Evolutionary conservation across 2,113 vertebrate genomes (phyloP).

Genomic region (Macrotis lagotis): DNA sequence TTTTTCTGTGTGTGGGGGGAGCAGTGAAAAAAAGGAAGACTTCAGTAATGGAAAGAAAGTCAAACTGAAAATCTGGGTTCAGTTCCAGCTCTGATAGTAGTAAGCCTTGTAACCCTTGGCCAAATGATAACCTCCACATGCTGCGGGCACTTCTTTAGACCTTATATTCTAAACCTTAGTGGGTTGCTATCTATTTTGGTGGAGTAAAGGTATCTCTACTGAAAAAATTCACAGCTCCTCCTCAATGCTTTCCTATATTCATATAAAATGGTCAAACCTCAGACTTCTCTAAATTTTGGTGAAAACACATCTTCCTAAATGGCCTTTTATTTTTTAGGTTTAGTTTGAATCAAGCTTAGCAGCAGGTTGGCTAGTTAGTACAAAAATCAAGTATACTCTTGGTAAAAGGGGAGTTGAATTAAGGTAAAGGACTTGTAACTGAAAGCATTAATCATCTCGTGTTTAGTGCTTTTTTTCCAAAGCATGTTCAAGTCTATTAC

Average conservation of each 20-base stretch:
- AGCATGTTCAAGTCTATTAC: neutral
- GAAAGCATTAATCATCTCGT: neutral
- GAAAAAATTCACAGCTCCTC: neutral
- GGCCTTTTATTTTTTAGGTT: constrained; percentile 7
- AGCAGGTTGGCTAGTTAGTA: neutral
- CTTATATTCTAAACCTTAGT: neutral
- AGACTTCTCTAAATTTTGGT: constrained; percentile 7
- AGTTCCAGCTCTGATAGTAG: neutral
- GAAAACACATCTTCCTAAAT: constrained; percentile 4
- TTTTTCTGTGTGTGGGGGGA: neutral
- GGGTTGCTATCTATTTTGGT: neutral
- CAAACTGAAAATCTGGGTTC: neutral
- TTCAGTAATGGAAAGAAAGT: neutral
- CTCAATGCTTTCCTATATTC: neutral
- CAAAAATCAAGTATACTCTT: constrained; percentile 3
- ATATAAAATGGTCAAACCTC: constrained; percentile 1
- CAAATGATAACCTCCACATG: neutral
- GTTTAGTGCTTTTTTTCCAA: constrained; percentile 41
- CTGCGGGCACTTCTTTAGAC: neutral
- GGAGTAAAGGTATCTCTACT: neutral
- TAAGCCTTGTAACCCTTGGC: neutral
- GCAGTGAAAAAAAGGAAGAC: neutral
- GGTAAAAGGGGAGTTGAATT: neutral
- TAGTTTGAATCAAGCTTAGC: constrained; percentile 21
- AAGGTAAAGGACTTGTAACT: neutral